These are phyloP conservation scores for Anthopleura sola DNA, from an alignment of 64 coral and sea anemone genomes.

Conservation along the genomic window DNA sequence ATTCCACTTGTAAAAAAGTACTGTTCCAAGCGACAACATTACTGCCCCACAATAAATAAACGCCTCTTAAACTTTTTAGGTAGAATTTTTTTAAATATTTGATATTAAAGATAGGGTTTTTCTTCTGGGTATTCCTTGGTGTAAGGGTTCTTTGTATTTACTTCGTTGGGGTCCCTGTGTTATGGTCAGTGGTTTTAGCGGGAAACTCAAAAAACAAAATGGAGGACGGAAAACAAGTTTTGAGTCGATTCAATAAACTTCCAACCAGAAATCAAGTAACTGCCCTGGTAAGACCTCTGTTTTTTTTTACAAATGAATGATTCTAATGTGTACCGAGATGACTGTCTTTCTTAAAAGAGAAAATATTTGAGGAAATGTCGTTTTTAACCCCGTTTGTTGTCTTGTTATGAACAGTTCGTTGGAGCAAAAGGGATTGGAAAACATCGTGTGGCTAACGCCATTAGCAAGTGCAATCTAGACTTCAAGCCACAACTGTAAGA, in stretches of 20 bases:
- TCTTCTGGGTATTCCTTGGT: not conserved
- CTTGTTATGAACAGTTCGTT: constrained; percentile 56
- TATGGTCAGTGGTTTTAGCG: constrained; percentile 52
- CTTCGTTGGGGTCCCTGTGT: not conserved
- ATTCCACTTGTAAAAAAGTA: too few species aligned
- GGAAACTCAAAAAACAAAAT: constrained; percentile 61
- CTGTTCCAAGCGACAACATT: too few species aligned
- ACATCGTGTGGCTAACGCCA: constrained; percentile 51
- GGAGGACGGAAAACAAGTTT: constrained; percentile 50
- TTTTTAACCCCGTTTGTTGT: not conserved
- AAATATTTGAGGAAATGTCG: not conserved
- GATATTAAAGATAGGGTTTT: too few species aligned
- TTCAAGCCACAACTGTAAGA: constrained; percentile 62
- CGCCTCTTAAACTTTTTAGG: too few species aligned
- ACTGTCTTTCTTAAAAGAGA: too few species aligned
- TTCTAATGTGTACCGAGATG: too few species aligned
- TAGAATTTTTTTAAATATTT: too few species aligned
- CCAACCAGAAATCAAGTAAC: constrained; percentile 70
- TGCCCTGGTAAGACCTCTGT: constrained; percentile 57
- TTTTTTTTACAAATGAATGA: not conserved
- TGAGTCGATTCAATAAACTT: constrained; percentile 77
- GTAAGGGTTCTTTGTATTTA: too few species aligned
- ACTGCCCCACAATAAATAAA: too few species aligned
- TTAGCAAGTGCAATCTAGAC: not conserved
- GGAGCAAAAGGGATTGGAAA: constrained; percentile 69